A percentile compares a stretch with the other conserved stretches of the same genome.
Conservation (phyloP, 2,113 vertebrate species). For the Morone chrysops region DNA sequence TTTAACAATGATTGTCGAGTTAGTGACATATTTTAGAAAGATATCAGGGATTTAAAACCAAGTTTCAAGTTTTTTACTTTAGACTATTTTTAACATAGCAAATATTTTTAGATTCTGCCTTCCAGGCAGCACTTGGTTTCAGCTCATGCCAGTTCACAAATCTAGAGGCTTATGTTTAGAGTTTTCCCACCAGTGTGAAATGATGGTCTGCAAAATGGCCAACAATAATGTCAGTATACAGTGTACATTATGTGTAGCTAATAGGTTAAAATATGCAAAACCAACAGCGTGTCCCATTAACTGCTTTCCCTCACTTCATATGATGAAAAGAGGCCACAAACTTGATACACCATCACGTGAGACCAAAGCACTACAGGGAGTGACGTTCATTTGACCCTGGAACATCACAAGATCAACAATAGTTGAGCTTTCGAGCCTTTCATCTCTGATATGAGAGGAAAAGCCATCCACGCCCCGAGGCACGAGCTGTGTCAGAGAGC, state of each 20-base stretch:
- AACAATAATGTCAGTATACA: not conserved
- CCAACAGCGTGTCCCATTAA: not conserved
- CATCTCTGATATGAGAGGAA: slow-evolving; percentile 41
- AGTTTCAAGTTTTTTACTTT: not conserved
- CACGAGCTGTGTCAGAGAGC: slow-evolving; percentile 41
- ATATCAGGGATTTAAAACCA: not conserved
- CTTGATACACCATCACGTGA: slow-evolving; percentile 8
- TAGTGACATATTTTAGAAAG: not conserved
- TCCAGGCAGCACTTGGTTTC: not conserved
- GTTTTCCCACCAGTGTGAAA: not conserved
- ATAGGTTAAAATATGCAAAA: not conserved
- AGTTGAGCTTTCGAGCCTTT: slow-evolving; percentile 41
- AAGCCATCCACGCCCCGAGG: slow-evolving; percentile 44
- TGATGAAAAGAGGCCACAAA: not conserved
- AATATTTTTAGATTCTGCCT: not conserved
- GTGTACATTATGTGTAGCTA: not conserved
- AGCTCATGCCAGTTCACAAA: not conserved
- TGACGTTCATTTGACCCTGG: slow-evolving; percentile 21
- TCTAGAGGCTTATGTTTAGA: not conserved
- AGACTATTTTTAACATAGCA: not conserved
- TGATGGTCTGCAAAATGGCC: not conserved
- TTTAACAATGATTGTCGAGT: not conserved
- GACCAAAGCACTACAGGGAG: slow-evolving; percentile 24
- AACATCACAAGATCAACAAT: slow-evolving; percentile 44
- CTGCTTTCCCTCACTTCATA: not conserved